Percentiles rank a stretch among this genome's conserved stretches.
phyloP scores from a whole-genome alignment of 2,113 vertebrate species.

The Phaethon lepturus region DNA sequence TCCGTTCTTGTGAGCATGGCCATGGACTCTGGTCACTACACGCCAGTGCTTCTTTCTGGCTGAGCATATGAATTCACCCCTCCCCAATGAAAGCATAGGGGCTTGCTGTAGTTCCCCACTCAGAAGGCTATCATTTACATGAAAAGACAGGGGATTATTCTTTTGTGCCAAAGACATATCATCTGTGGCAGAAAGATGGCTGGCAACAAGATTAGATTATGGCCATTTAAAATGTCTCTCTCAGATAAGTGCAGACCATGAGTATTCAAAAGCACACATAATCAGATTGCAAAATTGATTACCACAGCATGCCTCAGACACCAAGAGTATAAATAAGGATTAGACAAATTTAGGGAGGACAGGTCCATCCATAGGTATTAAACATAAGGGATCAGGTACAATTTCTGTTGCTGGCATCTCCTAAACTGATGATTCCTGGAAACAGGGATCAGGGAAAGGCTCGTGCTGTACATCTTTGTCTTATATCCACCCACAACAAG shows the following conservation, averaged over 20 bases:
- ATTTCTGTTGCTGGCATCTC: background rate
- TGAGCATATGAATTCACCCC: background rate
- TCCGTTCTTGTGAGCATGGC: fast-evolving
- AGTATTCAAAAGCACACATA: constrained; percentile 26
- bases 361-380: background rate
- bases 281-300: constrained; percentile 34
- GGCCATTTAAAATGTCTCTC: background rate
- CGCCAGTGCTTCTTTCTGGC: background rate
- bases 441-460: background rate
- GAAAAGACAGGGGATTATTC: background rate
- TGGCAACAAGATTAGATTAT: constrained; percentile 40
- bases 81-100: background rate
- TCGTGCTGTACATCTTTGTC: background rate
- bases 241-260: background rate
- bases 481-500: background rate
- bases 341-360: background rate
- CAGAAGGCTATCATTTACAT: background rate
- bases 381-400: background rate
- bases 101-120: background rate
- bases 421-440: background rate
- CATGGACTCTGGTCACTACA: background rate
- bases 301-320: background rate
- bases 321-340: background rate
- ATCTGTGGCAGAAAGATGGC: background rate
- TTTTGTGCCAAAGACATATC: constrained; percentile 11